Evolutionary conservation across 2,888 invertebrate species (phyloP).

Genomic region (Drosophila testacea): DNA sequence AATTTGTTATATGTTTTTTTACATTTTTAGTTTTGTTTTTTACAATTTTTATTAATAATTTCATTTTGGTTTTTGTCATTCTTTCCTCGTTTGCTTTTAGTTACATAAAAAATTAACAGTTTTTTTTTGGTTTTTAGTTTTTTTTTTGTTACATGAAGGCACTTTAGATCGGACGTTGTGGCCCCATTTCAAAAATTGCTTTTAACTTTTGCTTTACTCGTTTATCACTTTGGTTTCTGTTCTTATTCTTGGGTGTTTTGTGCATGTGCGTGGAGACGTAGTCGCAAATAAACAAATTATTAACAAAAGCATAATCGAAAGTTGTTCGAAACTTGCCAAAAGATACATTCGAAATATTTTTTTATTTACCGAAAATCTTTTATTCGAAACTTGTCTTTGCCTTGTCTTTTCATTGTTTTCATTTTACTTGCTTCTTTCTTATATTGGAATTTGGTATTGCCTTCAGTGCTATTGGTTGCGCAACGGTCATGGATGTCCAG

Average conservation of each 20-base stretch:
- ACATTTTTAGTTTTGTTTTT: constrained; percentile 86
- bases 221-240: constrained; percentile 86
- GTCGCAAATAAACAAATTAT: constrained; percentile 74
- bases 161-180: constrained; percentile 97
- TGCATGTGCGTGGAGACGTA: constrained; percentile 65
- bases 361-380: constrained; percentile 67
- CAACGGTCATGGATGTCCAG: constrained; percentile 89
- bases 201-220: constrained; percentile 78
- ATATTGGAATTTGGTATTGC: constrained; percentile 86
- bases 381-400: constrained; percentile 74
- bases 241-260: constrained; percentile 67
- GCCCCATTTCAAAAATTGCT: constrained; percentile 90
- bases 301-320: constrained; percentile 75
- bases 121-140: constrained; percentile 78
- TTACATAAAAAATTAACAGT: constrained; percentile 94
- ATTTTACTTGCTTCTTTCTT: constrained; percentile 45
- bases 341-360: constrained; percentile 70
- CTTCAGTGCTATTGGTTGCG: constrained; percentile 91
- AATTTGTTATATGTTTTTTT: constrained; percentile 93
- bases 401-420: constrained; percentile 65
- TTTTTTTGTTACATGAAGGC: constrained; percentile 89
- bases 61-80: constrained; percentile 64
- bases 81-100: constrained; percentile 83
- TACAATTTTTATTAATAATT: constrained; percentile 90
- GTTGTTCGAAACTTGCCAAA: constrained; percentile 76